Conservation (phyloP, 2,888 invertebrate genomes). For the Balanococcus diminutus region DNA sequence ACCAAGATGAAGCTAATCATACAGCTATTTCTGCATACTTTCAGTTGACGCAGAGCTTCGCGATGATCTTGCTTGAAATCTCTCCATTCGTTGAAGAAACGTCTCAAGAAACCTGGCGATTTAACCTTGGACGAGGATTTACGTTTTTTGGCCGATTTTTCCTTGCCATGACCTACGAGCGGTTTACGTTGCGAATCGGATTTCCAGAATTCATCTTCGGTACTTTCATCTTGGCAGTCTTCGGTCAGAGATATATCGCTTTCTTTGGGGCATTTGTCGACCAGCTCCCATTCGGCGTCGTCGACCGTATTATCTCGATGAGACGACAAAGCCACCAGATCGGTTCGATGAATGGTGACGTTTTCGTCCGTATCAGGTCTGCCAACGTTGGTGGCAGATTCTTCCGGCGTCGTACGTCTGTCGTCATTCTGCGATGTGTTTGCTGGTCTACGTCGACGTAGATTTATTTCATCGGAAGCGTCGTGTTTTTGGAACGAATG, state of each 20-base stretch:
- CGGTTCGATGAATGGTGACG: neutral
- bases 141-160: neutral
- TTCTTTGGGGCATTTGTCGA: conserved; percentile 32
- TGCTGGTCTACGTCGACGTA: neutral
- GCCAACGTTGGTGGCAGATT: neutral
- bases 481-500: neutral
- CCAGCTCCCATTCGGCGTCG: conserved; percentile 32
- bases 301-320: neutral
- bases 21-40: conserved; percentile 70
- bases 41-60: conserved; percentile 66
- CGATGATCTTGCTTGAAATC: conserved; percentile 65
- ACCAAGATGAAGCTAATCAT: conserved; percentile 72
- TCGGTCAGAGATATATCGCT: conserved; percentile 33
- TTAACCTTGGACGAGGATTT: neutral
- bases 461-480: neutral
- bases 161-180: conserved; percentile 12
- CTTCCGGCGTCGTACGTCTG: no score
- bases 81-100: conserved; percentile 57
- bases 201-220: conserved; percentile 58
- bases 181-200: conserved; percentile 51
- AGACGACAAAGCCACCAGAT: neutral
- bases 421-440: no score
- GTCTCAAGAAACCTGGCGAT: neutral
- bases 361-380: no score
- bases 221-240: conserved; percentile 55